These are phyloP conservation scores for Platysteira castanea DNA, from an alignment of 2,113 vertebrate species.

Conservation along the genomic window DNA sequence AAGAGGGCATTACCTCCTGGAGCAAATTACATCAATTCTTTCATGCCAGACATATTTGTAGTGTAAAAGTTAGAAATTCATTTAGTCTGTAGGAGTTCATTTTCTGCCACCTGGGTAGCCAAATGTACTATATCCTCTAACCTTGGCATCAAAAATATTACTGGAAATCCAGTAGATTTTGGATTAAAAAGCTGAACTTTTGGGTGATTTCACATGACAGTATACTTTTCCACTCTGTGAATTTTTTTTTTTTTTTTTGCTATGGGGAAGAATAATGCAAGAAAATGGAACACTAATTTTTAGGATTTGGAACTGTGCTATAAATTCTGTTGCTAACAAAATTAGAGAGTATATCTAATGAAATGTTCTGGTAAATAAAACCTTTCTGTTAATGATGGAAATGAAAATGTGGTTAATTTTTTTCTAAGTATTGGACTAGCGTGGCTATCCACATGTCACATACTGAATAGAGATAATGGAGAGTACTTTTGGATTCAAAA, in stretches of 20 bases:
- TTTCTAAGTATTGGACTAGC: neutral
- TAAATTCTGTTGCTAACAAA: neutral
- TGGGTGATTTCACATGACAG: neutral
- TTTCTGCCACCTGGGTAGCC: neutral
- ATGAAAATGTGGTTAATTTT: neutral
- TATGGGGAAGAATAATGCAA: neutral
- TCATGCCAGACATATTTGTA: conserved; percentile 13
- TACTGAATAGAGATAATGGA: neutral
- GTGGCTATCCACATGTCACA: neutral
- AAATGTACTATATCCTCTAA: neutral
- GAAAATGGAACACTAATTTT: neutral
- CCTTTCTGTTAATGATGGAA: neutral
- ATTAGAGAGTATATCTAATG: neutral
- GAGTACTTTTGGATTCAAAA: neutral
- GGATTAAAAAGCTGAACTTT: neutral
- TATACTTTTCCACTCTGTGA: neutral
- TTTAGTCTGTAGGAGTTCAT: neutral
- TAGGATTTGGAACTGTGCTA: neutral
- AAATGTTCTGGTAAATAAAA: neutral
- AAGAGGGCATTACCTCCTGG: conserved; percentile 30
- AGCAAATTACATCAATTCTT: neutral
- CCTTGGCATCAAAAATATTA: neutral
- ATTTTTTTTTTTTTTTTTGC: neutral
- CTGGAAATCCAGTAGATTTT: neutral
- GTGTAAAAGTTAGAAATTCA: neutral